Evolutionary conservation across 2,888 invertebrate genomes (phyloP), one percentile per base, ranked within the genome.

Genomic region (Endomychus coccineus): DNA sequence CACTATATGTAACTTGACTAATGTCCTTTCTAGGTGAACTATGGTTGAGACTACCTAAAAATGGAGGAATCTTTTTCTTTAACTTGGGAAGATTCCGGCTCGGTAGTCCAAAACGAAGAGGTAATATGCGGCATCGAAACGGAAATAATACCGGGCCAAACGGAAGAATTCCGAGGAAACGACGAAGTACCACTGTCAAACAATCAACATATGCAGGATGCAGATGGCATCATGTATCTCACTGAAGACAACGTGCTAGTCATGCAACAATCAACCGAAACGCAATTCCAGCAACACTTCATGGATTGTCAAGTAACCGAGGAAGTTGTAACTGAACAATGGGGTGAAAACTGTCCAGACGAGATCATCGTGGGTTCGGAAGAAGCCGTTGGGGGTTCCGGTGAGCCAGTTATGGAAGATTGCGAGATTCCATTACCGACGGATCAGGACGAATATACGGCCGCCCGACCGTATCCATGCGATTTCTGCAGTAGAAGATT

Each of bases 401-500:
- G 71, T 72, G 54, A 70, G 27, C 57, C 57, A 25, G 68, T 75
- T 42, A 71, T 73, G 52, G 27, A 13, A 33, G 27, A 36, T 22
- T 14, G 37, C 2, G 39, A 83, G 64, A 82, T 86, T 30, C 83
- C 85, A 3, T 64, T 88, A 48, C 85, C 86, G 27, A 83, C 84
- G 16, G 85, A 85, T 58, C 86, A 86, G 67, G 81, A 82, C 56
- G 83, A 84, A 49, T 80, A 80, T 57, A 79, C 80, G 17, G 80
- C 78, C 2, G 77, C 77, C 57, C 73, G 86, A 3, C 88, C 87
- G 0, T 86, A 83, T 70, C 87, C 88, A 0, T 88, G 88, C 58
- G 87, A 88, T 60, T 87, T 87, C 61, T 88, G 88, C 59, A 85
- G 84, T 43, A 74, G 86, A 1, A 71, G 87, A 42, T 88, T 88